Evolutionary conservation across 35 echinoderm and acorn worm genomes (phyloP), one percentile per base, ranked within the genome.

Genomic region (Holothuria glaberrima): DNA sequence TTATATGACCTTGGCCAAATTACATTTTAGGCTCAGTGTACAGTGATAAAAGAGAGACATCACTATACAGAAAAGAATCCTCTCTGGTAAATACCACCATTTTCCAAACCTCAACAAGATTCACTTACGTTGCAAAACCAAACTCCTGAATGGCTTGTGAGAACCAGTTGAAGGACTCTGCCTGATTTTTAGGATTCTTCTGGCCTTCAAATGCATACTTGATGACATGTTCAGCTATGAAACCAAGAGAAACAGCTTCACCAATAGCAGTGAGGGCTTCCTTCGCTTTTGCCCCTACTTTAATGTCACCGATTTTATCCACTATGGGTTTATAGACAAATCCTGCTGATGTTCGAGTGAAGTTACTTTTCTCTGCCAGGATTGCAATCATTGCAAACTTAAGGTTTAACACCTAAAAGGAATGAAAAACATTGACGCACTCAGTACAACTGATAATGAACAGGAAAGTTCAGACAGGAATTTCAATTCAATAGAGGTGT

Each of bases 121-220:
- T 60, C 57, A 94, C 97, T 99, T 89, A 99, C 97, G 93, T 83
- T 34, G 91, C 36, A 71, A 99, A 99, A 16, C 97, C 97, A 93
- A 99, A 99, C 52, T 99, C 97, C 76, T 99, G 93, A 18, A 99
- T 94, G 41, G 93, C 97, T 57, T 99, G 93, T 25, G 93, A 58
- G 16, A 99, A 86, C 97, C 97, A 99, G 74, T 94, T 99, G 21
- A 94, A 71, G 2, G 75, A 76, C 62, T 99, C 97, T 32, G 93
- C 90, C 52, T 99, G 97, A 82, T 99, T 99, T 68, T 99, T 99
- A 34, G 97, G 97, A 75, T 99, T 99, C 75, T 99, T 99, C 86
- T 99, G 97, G 19, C 78, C 86, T 18, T 93, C 89, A 89, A 95
- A 99, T 20, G 97, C 97, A 62, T 99, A 99, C 12, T 68, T 83